Evolutionary conservation across 2,888 invertebrate genomes (phyloP).

Genomic region (Mythimna pallens): DNA sequence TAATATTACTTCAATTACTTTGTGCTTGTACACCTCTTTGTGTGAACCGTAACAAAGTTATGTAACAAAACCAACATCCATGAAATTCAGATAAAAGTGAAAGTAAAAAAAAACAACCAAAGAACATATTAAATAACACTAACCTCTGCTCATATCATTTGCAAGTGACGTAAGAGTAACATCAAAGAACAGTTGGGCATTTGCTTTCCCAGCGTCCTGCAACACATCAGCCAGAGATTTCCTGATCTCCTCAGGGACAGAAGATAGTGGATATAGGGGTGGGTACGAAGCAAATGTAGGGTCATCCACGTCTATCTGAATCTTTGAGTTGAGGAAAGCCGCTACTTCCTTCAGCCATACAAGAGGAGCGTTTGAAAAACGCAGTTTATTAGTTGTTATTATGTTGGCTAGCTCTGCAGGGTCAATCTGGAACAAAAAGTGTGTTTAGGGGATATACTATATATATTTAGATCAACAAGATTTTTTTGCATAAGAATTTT

Average conservation of each 20-base stretch:
- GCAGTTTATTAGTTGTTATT: constrained; percentile 90
- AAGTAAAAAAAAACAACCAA: constrained; percentile 23
- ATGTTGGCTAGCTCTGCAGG: constrained; percentile 88
- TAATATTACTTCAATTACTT: neutral
- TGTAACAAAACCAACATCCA: constrained; percentile 33
- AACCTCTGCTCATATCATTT: constrained; percentile 93
- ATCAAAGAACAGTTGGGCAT: constrained; percentile 93
- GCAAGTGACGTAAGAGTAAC: constrained; percentile 93
- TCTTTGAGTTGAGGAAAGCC: constrained; percentile 91
- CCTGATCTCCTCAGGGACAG: constrained; percentile 86
- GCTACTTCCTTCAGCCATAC: constrained; percentile 93
- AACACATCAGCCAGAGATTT: constrained; percentile 86
- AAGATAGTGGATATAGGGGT: constrained; percentile 90
- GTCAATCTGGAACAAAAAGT: constrained; percentile 89
- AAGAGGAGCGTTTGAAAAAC: constrained; percentile 93
- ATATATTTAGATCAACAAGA: no score
- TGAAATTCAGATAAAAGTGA: constrained; percentile 40
- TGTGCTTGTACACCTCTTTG: neutral
- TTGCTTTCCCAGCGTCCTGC: constrained; percentile 91
- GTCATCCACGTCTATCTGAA: constrained; percentile 92
- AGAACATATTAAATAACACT: constrained; percentile 47
- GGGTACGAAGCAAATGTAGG: constrained; percentile 91
- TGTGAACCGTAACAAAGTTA: constrained; percentile 8
- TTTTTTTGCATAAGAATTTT: no score
- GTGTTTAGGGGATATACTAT: neutral